phyloP scores from a whole-genome alignment of 1,140 invertebrate genomes.

The Asobara japonica region DNA sequence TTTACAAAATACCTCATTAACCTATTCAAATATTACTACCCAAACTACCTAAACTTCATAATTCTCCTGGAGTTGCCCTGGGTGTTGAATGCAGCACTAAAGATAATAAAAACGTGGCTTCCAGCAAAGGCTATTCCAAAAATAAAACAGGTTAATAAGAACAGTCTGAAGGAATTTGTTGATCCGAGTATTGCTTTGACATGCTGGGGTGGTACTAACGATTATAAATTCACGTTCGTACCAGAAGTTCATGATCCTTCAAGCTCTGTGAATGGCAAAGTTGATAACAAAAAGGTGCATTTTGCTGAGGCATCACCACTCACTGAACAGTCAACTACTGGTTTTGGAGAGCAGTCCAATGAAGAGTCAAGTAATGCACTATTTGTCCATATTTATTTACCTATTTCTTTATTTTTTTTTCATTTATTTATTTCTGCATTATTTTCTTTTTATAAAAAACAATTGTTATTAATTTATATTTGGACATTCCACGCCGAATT shows the following conservation, averaged over 20 bases:
- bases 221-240: constrained; percentile 78
- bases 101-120: constrained; percentile 89
- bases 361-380: constrained; percentile 51
- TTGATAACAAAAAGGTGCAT: constrained; percentile 70
- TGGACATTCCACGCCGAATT: too few species aligned
- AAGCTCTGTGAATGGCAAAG: constrained; percentile 62
- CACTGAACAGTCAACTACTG: constrained; percentile 54
- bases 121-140: constrained; percentile 89
- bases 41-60: constrained; percentile 90
- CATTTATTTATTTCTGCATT: too few species aligned
- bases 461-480: too few species aligned
- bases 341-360: constrained; percentile 53
- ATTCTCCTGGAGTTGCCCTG: constrained; percentile 95
- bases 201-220: constrained; percentile 87
- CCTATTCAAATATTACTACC: constrained; percentile 91
- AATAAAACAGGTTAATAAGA: constrained; percentile 89
- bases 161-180: constrained; percentile 80
- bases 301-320: constrained; percentile 71
- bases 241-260: constrained; percentile 66
- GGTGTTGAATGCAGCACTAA: constrained; percentile 92
- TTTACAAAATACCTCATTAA: constrained; percentile 86
- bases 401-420: too few species aligned
- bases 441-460: too few species aligned
- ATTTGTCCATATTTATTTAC: too few species aligned
- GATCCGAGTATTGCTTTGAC: constrained; percentile 77